Evolutionary conservation across 2,888 invertebrate species (phyloP), one percentile per base, ranked within the genome.

Genomic region (Polyploca ridens): DNA sequence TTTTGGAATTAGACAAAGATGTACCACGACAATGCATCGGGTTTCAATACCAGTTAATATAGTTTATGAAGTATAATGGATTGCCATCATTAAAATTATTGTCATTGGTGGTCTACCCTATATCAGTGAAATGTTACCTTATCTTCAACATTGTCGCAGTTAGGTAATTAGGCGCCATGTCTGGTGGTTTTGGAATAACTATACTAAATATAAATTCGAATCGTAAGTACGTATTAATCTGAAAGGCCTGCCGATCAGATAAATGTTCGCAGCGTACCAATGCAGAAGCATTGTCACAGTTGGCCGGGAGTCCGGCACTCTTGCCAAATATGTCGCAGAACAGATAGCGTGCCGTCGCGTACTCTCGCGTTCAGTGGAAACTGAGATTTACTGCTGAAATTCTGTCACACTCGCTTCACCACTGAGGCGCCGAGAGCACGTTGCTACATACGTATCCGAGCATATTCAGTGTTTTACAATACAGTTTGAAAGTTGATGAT

Each of bases 281-380:
- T 75, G 75, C 77, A 77, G 65, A 78, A 75, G 80, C 81, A 84
- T 87, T 90, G 91, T 91, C 89, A 90, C 92, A 91, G 90, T 92
- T 92, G 90, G 91, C 89, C 87, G 78, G 72, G 72, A 78, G 85
- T 82, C 81, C 83, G 73, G 76, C 75, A 74, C 80, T 79, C 83
- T 90, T 91, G 92, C 93, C 93, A 93, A 93, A 92, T 92, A 90
- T 90, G 91, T 90, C 90, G 87, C 86, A 35, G 35, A 81, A 85
- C 85, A 86, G 89, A 90, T 90, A 91, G 84, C 83, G 78, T 75
- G 73, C 63, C 63, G 67, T 73, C 68, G 72, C 71, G 69, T 66
- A 64, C 69, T 69, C 68, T 63, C 72, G 74, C 75, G 69, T 74
- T 77, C 70, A 61, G 3, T 61, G 35, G 35, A 4, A 6, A 27